Evolutionary conservation across 2,797 vertebrate genomes (phyloP).

Genomic region (Ibycter americanus): DNA sequence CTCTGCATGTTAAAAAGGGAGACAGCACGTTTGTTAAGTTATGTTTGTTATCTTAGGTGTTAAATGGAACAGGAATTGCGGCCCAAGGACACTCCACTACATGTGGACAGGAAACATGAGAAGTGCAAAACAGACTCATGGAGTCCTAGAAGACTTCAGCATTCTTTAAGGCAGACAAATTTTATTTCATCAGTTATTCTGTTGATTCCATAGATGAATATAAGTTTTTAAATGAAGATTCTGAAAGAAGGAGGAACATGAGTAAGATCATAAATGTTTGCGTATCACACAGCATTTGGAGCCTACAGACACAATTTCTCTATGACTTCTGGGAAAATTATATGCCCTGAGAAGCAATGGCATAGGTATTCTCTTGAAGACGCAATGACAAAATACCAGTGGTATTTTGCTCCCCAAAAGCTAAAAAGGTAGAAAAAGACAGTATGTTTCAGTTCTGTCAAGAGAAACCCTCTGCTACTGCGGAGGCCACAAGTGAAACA

Average conservation of each 20-base stretch:
- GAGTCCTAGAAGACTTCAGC: not conserved
- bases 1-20: not conserved
- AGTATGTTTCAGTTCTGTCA: not conserved
- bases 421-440: not conserved
- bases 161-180: not conserved
- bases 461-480: not conserved
- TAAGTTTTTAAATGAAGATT: not conserved
- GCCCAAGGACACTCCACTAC: not conserved
- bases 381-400: not conserved
- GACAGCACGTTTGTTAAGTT: not conserved
- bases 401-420: not conserved
- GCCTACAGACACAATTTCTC: not conserved
- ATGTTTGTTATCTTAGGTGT: not conserved
- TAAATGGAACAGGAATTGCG: not conserved
- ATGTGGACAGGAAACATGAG: not conserved
- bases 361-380: not conserved
- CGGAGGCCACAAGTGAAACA: not conserved
- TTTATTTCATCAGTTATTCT: not conserved
- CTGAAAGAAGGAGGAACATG: not conserved
- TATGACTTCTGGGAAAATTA: not conserved
- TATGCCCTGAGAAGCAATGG: not conserved
- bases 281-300: not conserved
- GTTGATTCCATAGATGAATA: not conserved
- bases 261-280: not conserved
- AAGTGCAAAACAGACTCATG: not conserved